Base-by-base conservation (phyloP, 2,113 vertebrate genomes). In the Marcusenius ussheri region DNA sequence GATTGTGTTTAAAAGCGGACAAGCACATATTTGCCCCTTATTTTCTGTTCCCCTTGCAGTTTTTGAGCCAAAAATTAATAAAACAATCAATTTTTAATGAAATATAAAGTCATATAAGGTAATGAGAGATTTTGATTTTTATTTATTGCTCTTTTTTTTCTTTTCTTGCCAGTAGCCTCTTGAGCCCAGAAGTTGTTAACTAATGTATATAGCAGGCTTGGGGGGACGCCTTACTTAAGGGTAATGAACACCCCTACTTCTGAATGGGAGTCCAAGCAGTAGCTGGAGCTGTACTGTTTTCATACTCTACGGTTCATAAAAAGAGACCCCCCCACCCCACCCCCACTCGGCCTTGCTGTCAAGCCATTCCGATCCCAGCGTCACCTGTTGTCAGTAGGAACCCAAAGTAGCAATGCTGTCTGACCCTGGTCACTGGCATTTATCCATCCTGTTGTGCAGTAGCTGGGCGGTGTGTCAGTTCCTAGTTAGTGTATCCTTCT, bases 51-150 rank as follows among this genome's bases (percentile, higher is more conserved):
- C 56, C 35, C 27, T 74, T 87, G 47, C 46, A 87, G 84, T 51
- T 74, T 49, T 27, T 87, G n/a, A 35, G 58, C 83, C 84, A 90
- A 4, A 77, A 90, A 53, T 92, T 87, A 90, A 56, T 17, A 74
- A 91, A 91, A 86, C 88, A 90, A 89, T 92, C 66, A 62, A 31
- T 87, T 90, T 91, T 91, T 89, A 90, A 86, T 91, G 47, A 91
- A 88, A 90, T 70, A 58, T 88, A 31, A 88, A 91, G 91, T 93
- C 70, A 83, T 83, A 80, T 93, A 92, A 92, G 53, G 85, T 83
- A 35, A 89, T 87, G 42, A 51, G 83, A 15, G 51, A 90, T 91
- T 87, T 45, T 3, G 9, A n/a, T 66, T 66, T 66, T 66, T 27
- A 66, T 66, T 27, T 66, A 66, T 66, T 66, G 15, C 35, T 39